Conservation (phyloP, 2,113 vertebrate species). For the Dicerorhinus sumatrensis region DNA sequence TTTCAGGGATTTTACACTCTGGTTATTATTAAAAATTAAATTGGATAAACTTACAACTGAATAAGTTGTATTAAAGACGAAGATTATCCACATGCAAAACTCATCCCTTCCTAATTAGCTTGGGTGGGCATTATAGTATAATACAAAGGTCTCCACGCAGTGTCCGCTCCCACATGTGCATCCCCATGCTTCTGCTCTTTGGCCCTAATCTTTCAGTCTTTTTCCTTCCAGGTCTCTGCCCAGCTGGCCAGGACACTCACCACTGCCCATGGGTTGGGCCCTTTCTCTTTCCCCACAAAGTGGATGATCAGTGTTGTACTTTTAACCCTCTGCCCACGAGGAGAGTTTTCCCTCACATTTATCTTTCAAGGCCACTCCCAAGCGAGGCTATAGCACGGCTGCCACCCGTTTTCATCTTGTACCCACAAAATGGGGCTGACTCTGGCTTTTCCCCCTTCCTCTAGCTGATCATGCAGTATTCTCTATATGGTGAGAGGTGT, state of each 20-base stretch:
- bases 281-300: background rate
- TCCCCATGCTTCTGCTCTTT: accelerated
- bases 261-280: accelerated
- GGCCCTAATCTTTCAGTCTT: background rate
- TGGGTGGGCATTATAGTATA: too few species aligned
- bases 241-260: background rate
- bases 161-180: accelerated
- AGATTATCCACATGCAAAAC: background rate
- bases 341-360: background rate
- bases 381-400: background rate
- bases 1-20: background rate
- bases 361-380: background rate
- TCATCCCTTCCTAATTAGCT: background rate
- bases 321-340: background rate
- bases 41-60: background rate
- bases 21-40: background rate
- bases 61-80: background rate
- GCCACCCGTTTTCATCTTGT: background rate
- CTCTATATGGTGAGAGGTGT: background rate
- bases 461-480: accelerated
- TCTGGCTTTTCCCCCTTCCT: background rate
- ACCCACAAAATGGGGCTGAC: background rate
- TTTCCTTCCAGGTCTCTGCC: background rate
- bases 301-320: too few species aligned
- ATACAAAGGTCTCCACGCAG: background rate